Evolutionary conservation across 2,888 invertebrate species (phyloP).

Genomic region (Stenichneumon culpator): DNA sequence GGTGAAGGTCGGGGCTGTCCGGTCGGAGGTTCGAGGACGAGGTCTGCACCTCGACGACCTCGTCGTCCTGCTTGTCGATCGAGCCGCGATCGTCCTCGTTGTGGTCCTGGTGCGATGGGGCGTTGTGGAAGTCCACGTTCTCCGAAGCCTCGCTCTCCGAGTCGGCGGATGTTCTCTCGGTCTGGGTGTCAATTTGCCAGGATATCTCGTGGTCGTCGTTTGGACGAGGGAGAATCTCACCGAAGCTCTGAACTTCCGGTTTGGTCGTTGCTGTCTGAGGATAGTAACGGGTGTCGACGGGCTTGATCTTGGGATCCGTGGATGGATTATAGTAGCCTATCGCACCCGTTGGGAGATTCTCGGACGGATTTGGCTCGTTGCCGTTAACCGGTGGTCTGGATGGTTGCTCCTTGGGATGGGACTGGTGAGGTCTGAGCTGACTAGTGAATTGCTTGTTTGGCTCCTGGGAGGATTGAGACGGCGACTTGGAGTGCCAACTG

Average conservation of each 20-base stretch:
- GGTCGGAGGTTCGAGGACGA: constrained; percentile 6
- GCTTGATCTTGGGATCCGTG: constrained; percentile 73
- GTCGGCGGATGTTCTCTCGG: constrained; percentile 64
- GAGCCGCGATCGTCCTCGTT: constrained; percentile 27
- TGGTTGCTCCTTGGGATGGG: constrained; percentile 21
- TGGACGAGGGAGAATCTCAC: constrained; percentile 69
- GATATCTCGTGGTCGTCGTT: constrained; percentile 64
- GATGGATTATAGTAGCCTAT: constrained; percentile 79
- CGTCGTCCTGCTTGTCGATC: constrained; percentile 53
- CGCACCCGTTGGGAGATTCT: constrained; percentile 78
- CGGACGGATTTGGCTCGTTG: constrained; percentile 59
- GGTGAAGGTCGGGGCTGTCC: constrained; percentile 20
- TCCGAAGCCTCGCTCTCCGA: constrained; percentile 68
- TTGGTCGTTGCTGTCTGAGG: constrained; percentile 69
- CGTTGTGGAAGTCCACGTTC: constrained; percentile 65
- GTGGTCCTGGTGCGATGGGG: constrained; percentile 55
- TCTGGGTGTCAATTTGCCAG: constrained; percentile 68
- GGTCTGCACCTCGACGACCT: constrained; percentile 25
- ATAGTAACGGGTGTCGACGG: constrained; percentile 70
- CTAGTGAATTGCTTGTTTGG: constrained; percentile 60
- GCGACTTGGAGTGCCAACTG: constrained; percentile 54
- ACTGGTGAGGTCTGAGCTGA: constrained; percentile 43
- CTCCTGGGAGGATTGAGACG: constrained; percentile 72
- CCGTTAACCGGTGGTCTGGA: constrained; percentile 26
- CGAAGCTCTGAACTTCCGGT: constrained; percentile 72